phyloP scores from a whole-genome alignment of 2,113 vertebrate species.

The Lampris megalopsis region DNA sequence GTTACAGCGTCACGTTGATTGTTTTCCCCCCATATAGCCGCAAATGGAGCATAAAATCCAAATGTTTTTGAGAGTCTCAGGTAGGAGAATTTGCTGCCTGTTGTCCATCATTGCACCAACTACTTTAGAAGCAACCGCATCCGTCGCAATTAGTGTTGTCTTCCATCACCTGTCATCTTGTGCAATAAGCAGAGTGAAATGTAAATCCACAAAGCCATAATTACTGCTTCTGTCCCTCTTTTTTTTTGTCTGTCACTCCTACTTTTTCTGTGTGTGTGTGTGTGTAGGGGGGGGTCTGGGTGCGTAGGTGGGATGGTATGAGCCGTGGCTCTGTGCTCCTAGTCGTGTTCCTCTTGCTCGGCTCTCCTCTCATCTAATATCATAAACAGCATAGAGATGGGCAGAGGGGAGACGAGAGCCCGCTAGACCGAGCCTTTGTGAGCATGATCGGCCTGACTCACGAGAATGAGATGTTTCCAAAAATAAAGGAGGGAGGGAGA shows the following conservation, averaged over 20 bases:
- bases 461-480: constrained; percentile 78
- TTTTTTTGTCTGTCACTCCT: neutral
- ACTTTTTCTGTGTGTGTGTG: neutral
- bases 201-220: constrained; percentile 26
- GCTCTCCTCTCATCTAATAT: constrained; percentile 52
- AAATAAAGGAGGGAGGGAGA: constrained; percentile 66
- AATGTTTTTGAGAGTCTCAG: constrained; percentile 30
- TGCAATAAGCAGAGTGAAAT: constrained; percentile 30
- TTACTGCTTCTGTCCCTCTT: neutral
- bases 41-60: constrained; percentile 33
- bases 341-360: constrained; percentile 5
- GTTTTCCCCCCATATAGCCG: neutral
- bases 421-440: constrained; percentile 62
- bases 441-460: constrained; percentile 72
- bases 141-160: neutral
- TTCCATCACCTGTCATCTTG: constrained; percentile 47
- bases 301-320: neutral
- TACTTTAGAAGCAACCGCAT: constrained; percentile 15
- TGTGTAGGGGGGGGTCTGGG: neutral
- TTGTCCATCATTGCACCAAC: constrained; percentile 34
- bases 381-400: constrained; percentile 46
- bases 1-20: constrained; percentile 42
- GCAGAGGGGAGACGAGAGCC: constrained; percentile 33
- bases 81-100: constrained; percentile 30
- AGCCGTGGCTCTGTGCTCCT: neutral